Conservation (phyloP, 2,888 invertebrate species). For the Trimorus sp. region DNA sequence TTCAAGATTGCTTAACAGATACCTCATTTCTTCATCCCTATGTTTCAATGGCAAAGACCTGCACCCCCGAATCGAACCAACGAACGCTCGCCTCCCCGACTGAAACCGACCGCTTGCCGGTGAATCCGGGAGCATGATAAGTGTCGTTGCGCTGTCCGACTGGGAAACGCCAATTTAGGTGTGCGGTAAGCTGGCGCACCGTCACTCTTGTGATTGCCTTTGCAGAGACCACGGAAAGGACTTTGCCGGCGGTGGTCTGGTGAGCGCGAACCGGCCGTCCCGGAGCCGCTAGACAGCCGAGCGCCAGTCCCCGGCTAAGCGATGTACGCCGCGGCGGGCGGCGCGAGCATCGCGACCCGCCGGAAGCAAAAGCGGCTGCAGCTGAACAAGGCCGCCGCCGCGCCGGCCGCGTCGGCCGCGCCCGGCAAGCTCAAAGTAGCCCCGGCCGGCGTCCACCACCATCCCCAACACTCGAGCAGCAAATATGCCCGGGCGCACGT, state of each 20-base stretch:
- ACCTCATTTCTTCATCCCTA: too few relatives aligned
- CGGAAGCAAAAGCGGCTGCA: slow-evolving; percentile 83
- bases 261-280: slow-evolving; percentile 70
- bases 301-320: slow-evolving; percentile 57
- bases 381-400: slow-evolving; percentile 75
- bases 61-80: too few relatives aligned
- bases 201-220: slow-evolving; percentile 73
- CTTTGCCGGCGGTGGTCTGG: slow-evolving; percentile 62
- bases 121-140: too few relatives aligned
- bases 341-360: slow-evolving; percentile 92
- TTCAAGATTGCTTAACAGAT: too few relatives aligned
- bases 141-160: too few relatives aligned
- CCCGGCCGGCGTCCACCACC: slow-evolving; percentile 44
- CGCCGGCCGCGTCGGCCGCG: slow-evolving; percentile 68
- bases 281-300: slow-evolving; percentile 71
- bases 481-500: slow-evolving; percentile 73
- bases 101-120: too few relatives aligned
- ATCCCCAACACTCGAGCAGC: slow-evolving; percentile 67
- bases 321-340: slow-evolving; percentile 95
- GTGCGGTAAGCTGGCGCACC: slow-evolving; percentile 67
- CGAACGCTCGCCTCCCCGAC: too few relatives aligned
- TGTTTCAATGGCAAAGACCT: too few relatives aligned
- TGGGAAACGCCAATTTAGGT: not conserved
- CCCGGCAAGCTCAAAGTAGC: slow-evolving; percentile 64
- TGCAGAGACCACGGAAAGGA: slow-evolving; percentile 69